phyloP scores from a whole-genome alignment of 2,797 vertebrate species.

The Macroramphosus scolopax region DNA sequence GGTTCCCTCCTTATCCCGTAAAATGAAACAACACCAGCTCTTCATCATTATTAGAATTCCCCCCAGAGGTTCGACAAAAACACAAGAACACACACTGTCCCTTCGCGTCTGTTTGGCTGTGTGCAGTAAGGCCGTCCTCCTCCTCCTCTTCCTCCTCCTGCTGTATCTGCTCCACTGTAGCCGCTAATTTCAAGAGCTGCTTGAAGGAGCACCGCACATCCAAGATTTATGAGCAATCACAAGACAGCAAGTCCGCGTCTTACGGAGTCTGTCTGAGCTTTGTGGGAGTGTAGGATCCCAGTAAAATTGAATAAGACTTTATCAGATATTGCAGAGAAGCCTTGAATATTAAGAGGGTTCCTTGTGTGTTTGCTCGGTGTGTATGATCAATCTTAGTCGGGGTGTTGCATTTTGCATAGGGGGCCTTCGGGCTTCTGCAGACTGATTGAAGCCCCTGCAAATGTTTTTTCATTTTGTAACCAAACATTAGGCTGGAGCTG shows the following conservation, averaged over 20 bases:
- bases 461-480: slow-evolving; percentile 32
- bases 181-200: slow-evolving; percentile 23
- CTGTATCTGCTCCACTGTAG: slow-evolving; percentile 19
- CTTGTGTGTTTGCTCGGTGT: slow-evolving; percentile 16
- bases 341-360: slow-evolving; percentile 34
- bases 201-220: slow-evolving; percentile 38
- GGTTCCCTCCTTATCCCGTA: slow-evolving; percentile 44
- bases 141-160: slow-evolving; percentile 13
- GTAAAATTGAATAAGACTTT: slow-evolving; percentile 24
- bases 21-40: slow-evolving; percentile 56
- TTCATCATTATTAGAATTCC: slow-evolving; percentile 69
- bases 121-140: slow-evolving; percentile 55
- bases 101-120: slow-evolving; percentile 52
- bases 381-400: slow-evolving; percentile 28
- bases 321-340: slow-evolving; percentile 18
- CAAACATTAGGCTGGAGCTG: too few species aligned
- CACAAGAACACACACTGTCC: slow-evolving; percentile 19
- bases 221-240: slow-evolving; percentile 59
- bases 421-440: slow-evolving; percentile 16
- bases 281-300: slow-evolving; percentile 31
- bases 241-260: slow-evolving; percentile 20
- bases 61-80: slow-evolving; percentile 46
- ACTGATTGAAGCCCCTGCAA: slow-evolving; percentile 31
- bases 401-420: slow-evolving; percentile 40
- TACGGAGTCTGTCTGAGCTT: slow-evolving; percentile 35